phyloP scores from a whole-genome alignment of 1,140 invertebrate genomes.

The Drosophila auraria region DNA sequence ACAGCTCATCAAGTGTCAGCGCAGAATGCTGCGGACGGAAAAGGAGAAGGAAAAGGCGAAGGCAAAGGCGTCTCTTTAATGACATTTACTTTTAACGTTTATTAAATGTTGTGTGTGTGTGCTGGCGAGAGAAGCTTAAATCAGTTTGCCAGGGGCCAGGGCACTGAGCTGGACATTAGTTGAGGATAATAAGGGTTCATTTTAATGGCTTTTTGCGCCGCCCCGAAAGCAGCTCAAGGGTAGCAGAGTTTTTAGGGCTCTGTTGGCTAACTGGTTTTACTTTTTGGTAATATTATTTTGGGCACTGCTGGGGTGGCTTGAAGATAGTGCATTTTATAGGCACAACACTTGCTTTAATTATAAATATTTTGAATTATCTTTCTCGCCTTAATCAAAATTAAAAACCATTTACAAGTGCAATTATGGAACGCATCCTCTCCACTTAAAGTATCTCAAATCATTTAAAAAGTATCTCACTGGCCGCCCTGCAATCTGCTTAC shows the following conservation, averaged over 20 bases:
- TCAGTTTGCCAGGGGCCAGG: constrained; percentile 56
- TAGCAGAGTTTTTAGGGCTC: constrained; percentile 9
- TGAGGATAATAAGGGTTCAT: constrained; percentile 49
- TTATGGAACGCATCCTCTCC: neutral
- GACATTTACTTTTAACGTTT: constrained; percentile 83
- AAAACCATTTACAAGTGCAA: constrained; percentile 5
- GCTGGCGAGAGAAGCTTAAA: constrained; percentile 65
- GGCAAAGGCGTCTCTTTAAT: constrained; percentile 53
- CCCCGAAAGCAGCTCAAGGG: constrained; percentile 32
- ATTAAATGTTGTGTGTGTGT: constrained; percentile 65
- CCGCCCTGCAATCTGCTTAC: neutral
- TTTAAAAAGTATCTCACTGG: constrained; percentile 30
- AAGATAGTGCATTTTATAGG: neutral
- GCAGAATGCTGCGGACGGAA: constrained; percentile 34
- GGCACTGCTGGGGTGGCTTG: neutral
- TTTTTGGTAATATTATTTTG: constrained; percentile 8
- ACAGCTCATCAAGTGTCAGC: constrained; percentile 84
- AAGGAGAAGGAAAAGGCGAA: constrained; percentile 5
- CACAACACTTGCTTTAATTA: neutral
- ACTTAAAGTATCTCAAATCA: constrained; percentile 24
- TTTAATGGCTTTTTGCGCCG: constrained; percentile 43
- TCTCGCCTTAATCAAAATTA: neutral
- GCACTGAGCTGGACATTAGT: constrained; percentile 47
- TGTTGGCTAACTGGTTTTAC: constrained; percentile 1
- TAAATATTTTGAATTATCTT: too few species aligned